Evolutionary conservation across 2,888 invertebrate species (phyloP).

Genomic region (Maniola hyperantus): DNA sequence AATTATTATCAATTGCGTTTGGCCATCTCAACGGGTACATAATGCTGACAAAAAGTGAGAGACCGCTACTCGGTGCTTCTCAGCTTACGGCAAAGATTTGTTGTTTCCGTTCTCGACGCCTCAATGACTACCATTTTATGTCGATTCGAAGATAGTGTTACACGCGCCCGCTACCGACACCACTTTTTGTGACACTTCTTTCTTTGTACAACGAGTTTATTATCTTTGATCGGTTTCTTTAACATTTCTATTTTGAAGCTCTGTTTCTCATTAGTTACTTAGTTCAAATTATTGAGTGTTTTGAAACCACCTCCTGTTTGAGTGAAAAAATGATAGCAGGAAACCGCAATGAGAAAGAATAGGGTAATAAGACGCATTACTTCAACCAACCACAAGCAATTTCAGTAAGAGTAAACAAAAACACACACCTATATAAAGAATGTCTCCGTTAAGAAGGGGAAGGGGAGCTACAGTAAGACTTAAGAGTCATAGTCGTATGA

Average conservation of each 20-base stretch:
- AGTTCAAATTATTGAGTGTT: constrained; percentile 35
- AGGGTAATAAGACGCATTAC: constrained; percentile 70
- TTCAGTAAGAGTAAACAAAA: constrained; percentile 71
- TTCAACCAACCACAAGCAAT: constrained; percentile 74
- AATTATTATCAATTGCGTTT: constrained; percentile 66
- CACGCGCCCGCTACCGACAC: constrained; percentile 78
- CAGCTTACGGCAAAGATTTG: constrained; percentile 75
- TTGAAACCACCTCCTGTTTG: constrained; percentile 9
- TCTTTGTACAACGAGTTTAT: constrained; percentile 75
- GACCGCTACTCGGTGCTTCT: constrained; percentile 62
- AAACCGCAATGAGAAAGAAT: constrained; percentile 65
- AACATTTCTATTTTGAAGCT: constrained; percentile 50
- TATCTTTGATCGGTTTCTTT: constrained; percentile 69
- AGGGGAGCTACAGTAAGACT: constrained; percentile 55
- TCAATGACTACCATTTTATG: constrained; percentile 81
- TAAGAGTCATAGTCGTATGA: constrained; percentile 66
- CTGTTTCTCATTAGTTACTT: constrained; percentile 52
- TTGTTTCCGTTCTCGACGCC: constrained; percentile 79
- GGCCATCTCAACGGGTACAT: constrained; percentile 43
- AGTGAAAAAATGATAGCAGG: constrained; percentile 54
- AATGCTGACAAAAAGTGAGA: constrained; percentile 69
- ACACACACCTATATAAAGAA: constrained; percentile 78
- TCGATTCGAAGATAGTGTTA: constrained; percentile 81
- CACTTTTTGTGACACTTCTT: constrained; percentile 78
- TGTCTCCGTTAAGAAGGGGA: constrained; percentile 77